Evolutionary conservation across 2,888 invertebrate genomes (phyloP).

Genomic region (Synergus umbraculus): DNA sequence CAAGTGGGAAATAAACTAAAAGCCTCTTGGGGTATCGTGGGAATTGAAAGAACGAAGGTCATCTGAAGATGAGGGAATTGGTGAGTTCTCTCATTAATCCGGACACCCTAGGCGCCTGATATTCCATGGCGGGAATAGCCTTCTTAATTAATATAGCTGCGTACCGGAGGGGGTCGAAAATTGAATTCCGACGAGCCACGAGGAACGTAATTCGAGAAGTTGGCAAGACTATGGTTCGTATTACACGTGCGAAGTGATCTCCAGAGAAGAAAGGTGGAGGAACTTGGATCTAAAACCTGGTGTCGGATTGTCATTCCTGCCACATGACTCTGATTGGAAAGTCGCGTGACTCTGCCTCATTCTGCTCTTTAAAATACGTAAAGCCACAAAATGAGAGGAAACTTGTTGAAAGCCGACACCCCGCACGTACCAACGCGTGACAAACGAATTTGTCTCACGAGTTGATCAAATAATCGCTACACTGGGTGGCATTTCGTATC

Average conservation of each 20-base stretch:
- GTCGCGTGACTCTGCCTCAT: slow-evolving; percentile 34
- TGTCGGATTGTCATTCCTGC: slow-evolving; percentile 43
- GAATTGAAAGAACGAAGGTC: neutral
- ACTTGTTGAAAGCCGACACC: slow-evolving; percentile 55
- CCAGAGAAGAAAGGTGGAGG: neutral
- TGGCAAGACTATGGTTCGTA: neutral
- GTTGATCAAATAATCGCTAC: neutral
- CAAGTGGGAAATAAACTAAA: too few relatives aligned
- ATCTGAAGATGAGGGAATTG: neutral
- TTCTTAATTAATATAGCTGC: slow-evolving; percentile 4
- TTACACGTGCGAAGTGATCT: neutral
- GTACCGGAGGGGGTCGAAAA: slow-evolving; percentile 10
- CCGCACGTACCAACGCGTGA: slow-evolving; percentile 14
- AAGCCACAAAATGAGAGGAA: slow-evolving; percentile 50
- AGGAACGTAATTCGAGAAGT: slow-evolving; percentile 14
- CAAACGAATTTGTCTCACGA: neutral
- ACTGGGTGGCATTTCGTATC: neutral
- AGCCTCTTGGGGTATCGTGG: neutral
- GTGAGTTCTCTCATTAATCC: slow-evolving; percentile 2
- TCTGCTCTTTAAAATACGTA: slow-evolving; percentile 44
- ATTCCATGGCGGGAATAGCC: neutral
- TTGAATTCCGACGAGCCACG: neutral
- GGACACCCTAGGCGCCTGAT: neutral
- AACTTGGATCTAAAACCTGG: neutral
- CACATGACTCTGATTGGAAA: slow-evolving; percentile 34